A percentile compares a stretch with the other conserved stretches of the same genome.
Conservation (phyloP, 2,113 vertebrate genomes). For the Lanius ludovicianus region DNA sequence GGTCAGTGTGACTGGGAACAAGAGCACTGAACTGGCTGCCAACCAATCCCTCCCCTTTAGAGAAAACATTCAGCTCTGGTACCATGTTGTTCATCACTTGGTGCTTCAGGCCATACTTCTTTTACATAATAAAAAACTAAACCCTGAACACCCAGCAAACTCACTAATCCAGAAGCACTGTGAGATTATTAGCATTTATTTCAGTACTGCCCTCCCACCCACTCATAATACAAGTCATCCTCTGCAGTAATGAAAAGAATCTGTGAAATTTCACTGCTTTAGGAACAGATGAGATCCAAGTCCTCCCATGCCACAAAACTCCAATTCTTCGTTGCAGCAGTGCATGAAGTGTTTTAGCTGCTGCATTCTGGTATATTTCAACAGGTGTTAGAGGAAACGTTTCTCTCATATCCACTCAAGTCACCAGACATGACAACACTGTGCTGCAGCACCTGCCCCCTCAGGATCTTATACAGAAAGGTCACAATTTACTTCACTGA, state of each 20-base stretch:
- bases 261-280: background rate
- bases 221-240: background rate
- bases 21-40: background rate
- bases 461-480: background rate
- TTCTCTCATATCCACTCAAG: background rate
- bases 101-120: background rate
- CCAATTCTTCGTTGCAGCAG: accelerated
- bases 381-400: accelerated
- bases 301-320: background rate
- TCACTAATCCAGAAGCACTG: background rate
- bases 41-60: background rate
- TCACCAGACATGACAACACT: background rate
- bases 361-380: background rate
- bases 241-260: background rate
- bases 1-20: background rate
- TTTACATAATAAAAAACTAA: background rate
- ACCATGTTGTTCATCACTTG: background rate
- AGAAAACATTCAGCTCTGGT: background rate
- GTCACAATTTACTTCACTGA: background rate
- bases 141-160: background rate
- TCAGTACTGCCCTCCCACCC: background rate
- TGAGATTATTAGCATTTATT: background rate
- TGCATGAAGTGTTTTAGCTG: background rate
- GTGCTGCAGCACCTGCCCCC: background rate
- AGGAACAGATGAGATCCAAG: background rate